Base-by-base conservation (phyloP, 2,113 vertebrate genomes). In the Galbula dea region DNA sequence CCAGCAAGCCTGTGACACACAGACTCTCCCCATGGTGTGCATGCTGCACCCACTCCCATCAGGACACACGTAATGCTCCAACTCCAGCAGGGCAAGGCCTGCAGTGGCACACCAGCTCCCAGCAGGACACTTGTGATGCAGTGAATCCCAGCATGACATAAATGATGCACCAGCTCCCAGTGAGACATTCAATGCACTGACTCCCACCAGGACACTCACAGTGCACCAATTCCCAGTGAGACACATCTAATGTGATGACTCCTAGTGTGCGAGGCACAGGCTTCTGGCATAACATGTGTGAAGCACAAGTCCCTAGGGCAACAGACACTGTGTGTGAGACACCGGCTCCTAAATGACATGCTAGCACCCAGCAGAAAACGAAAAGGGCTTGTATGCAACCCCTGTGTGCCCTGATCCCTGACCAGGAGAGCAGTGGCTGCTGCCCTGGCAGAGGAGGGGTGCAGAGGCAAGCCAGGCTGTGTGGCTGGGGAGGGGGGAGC, bases 21-120 rank as follows among this genome's bases (percentile, higher is more conserved):
- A 0, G 45, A 16, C 12, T 54, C 43, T 29, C n/a, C 54, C 34
- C 58, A 82, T 61, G 30, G 19, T 0, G 1, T 1, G 12, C 0
- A 0, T 11, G 43, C 11, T 62, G 58, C 4, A 1, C 41, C 3
- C 0, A 2, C 27, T 61, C 45, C 39, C 49, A 22, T 2, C 22
- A 26, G 77, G 68, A 80, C 39, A 26, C 5, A 2, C 0, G 4
- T 3, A 29, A 65, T 3, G 22, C 55, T 6, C 12, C 23, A n/a
- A 2, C 12, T 43, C 48, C 61, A 41, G 20, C 19, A 62, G 23
- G 19, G 2, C 43, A 16, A 20, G 58, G 16, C 14, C 52, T 27
- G 23, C 2, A 0, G 43, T 15, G 37, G 10, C n/a, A 7, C 30
- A 2, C 9, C 20, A 17, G 5, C 6, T 72, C 20, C 58, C 32